Conservation (phyloP, 2,888 invertebrate species). For the Acronicta aceris region DNA sequence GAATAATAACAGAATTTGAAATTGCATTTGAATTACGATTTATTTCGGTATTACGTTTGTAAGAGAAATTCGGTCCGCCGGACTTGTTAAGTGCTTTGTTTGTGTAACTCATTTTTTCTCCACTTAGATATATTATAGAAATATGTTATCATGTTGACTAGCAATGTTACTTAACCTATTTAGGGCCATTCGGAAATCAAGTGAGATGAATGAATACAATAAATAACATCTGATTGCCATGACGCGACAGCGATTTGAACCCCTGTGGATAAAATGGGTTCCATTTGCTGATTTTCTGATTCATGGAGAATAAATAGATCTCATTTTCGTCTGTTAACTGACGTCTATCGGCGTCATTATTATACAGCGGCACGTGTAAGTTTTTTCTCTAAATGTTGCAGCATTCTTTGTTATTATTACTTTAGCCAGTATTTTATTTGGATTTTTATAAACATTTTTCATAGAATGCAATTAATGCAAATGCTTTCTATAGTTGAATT, state of each 20-base stretch:
- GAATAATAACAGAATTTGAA: no score
- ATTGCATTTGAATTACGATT: no score
- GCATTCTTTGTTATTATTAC: no score
- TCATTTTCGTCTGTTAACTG: conserved; percentile 30
- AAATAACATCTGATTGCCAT: conserved; percentile 44
- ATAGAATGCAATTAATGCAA: no score
- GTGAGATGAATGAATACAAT: conserved; percentile 22
- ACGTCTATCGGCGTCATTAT: conserved; percentile 3
- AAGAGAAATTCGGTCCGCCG: no score
- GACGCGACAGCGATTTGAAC: conserved; percentile 34
- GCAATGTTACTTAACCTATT: conserved; percentile 22
- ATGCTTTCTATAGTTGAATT: background rate
- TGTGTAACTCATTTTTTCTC: no score
- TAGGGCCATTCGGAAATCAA: conserved; percentile 20
- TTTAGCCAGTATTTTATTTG: no score
- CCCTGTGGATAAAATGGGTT: conserved; percentile 54
- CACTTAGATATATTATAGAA: conserved; percentile 5
- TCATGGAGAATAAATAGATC: conserved; percentile 46
- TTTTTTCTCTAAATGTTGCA: background rate
- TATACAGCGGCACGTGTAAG: conserved; percentile 30
- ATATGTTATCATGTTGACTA: conserved; percentile 33
- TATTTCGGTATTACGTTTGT: no score
- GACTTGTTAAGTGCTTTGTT: no score
- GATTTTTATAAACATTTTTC: no score
- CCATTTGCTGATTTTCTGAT: conserved; percentile 52